Evolutionary conservation across 2,113 vertebrate genomes (phyloP), one percentile per base, ranked within the genome.

Genomic region (Alexandromys fortis): DNA sequence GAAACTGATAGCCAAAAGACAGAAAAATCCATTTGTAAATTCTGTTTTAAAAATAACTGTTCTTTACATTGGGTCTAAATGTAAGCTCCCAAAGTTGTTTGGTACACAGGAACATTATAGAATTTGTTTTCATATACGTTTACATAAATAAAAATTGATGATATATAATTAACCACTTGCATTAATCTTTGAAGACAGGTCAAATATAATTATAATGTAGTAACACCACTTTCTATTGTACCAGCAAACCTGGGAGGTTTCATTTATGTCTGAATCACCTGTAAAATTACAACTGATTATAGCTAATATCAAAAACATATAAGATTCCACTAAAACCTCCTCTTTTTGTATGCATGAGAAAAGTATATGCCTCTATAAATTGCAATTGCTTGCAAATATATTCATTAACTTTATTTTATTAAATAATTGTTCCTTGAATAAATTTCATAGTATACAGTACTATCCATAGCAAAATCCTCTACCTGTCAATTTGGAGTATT

Each of bases 201-300:
- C 75, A n/a, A 96, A 89, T 93, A 89, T 26, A 83, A 96, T 49
- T 52, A 1, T 45, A 10, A n/a, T 87, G 85, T 55, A 68, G 16
- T 75, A 92, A 77, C 26, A 83, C 4, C 14, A 33, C 3, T 90
- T 45, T 22, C 49, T 49, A 88, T 28, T n/a, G 6, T 75, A 75
- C 26, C 52, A 14, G 30, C 1, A 47, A 49, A 49, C 33, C 67
- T 87, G 30, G 11, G 33, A 22, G 7, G 16, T 92, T 79, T 7
- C 17, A 42, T 47, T 88, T 90, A n/a, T 73, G 10, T 78, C 33
- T 58, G 58, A 67, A 28, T 90, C 79, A 86, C 9, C 22, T 45
- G 67, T 63, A 77, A 61, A 85, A 83, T 33, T n/a, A 58, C 72
- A 5, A 91, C 35, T 92, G 55, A 86, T 28, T 88, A 13, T 55